Evolutionary conservation across 2,113 vertebrate genomes (phyloP).

Genomic region (Malurus cyaneus): DNA sequence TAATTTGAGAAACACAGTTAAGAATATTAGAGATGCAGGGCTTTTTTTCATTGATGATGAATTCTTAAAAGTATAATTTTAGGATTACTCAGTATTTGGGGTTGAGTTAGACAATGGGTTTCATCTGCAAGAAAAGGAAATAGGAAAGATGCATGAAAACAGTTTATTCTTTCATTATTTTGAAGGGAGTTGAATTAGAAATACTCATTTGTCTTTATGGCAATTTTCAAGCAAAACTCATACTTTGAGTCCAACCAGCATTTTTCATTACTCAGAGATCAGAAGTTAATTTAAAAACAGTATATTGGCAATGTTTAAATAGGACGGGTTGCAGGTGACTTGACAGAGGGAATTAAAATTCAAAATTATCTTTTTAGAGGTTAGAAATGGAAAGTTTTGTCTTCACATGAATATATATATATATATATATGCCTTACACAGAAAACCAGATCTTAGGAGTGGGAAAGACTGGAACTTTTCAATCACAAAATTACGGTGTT

Average conservation of each 20-base stretch:
- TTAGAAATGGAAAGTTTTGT: background rate
- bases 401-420: too few species aligned
- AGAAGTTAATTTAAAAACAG: background rate
- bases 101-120: background rate
- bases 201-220: background rate
- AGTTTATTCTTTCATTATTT: background rate
- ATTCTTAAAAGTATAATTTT: background rate
- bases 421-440: background rate
- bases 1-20: background rate
- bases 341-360: background rate
- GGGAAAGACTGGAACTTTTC: background rate
- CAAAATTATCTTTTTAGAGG: background rate
- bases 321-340: background rate
- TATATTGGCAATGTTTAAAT: background rate
- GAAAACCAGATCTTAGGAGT: background rate
- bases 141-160: background rate
- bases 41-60: background rate
- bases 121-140: background rate
- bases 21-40: background rate
- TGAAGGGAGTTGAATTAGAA: background rate
- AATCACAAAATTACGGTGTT: background rate
- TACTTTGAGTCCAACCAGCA: background rate
- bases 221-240: background rate
- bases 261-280: background rate
- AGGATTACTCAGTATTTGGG: background rate